phyloP scores from a whole-genome alignment of 37 sponge, comb jelly and placozoan genomes.

The Chondrilla cf. caribensis region DNA sequence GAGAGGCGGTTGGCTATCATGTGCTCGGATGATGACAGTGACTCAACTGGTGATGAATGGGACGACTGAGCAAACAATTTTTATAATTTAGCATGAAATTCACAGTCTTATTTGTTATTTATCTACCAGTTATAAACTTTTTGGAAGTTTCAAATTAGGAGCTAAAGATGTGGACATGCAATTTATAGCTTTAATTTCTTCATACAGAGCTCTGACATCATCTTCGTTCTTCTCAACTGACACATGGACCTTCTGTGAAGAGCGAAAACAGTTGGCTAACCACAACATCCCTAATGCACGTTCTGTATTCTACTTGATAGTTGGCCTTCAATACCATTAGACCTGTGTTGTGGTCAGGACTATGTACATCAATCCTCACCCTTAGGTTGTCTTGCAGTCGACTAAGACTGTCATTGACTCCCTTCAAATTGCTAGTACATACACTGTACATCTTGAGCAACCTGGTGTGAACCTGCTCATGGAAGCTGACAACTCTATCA shows the following conservation, averaged over 20 bases:
- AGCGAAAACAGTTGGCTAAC: not conserved
- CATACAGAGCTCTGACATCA: constrained; percentile 42
- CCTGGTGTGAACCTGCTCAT: constrained; percentile 38
- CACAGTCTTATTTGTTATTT: too few species aligned
- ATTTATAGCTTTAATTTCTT: not conserved
- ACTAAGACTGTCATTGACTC: constrained; percentile 68
- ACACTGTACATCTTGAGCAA: constrained; percentile 41
- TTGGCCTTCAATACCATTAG: too few species aligned
- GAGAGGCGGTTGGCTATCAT: constrained; percentile 28
- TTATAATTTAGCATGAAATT: not conserved
- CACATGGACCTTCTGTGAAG: constrained; percentile 55
- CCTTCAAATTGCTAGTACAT: constrained; percentile 46
- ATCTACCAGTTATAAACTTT: too few species aligned
- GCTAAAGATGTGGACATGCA: not conserved
- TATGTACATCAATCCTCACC: constrained; percentile 23
- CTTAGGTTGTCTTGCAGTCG: constrained; percentile 44
- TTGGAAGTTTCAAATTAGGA: not conserved
- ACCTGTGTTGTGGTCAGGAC: too few species aligned
- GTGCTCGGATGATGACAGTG: constrained; percentile 10
- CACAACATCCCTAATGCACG: not conserved
- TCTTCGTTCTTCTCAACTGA: constrained; percentile 50
- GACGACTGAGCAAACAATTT: not conserved
- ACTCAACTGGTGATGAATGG: not conserved
- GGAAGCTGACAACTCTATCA: constrained; percentile 43
- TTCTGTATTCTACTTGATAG: not conserved